Conservation (phyloP, 2,797 vertebrate species). For the Hozukius guyotensis region DNA sequence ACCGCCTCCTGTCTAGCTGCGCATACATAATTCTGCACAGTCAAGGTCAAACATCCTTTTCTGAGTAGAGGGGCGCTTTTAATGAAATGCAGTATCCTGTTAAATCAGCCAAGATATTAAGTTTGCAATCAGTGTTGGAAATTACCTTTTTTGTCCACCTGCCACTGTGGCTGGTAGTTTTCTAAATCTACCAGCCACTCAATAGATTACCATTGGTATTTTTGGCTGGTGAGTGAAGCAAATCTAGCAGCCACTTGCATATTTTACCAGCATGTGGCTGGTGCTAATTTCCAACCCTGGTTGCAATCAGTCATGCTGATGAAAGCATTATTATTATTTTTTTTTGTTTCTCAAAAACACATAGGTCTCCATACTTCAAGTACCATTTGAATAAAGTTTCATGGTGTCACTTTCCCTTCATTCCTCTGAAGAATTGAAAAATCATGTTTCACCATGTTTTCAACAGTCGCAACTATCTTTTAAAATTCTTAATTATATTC, state of each 20-base stretch:
- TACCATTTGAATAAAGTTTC: neutral
- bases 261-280: no score
- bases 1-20: neutral
- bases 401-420: neutral
- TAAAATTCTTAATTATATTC: neutral
- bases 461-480: neutral
- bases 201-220: no score
- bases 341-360: neutral
- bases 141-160: no score
- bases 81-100: neutral
- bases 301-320: neutral
- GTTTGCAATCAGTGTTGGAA: no score
- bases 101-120: neutral
- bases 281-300: no score
- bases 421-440: neutral
- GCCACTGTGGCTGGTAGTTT: no score
- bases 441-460: neutral
- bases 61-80: neutral
- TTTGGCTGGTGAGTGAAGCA: no score
- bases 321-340: neutral
- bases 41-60: neutral
- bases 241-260: no score
- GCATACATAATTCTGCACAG: neutral
- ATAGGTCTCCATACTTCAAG: neutral
- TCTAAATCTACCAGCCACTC: no score